A percentile compares a stretch with the other conserved stretches of the same genome.
Conservation (phyloP, 2,113 vertebrate genomes). For the Epinephelus lanceolatus region DNA sequence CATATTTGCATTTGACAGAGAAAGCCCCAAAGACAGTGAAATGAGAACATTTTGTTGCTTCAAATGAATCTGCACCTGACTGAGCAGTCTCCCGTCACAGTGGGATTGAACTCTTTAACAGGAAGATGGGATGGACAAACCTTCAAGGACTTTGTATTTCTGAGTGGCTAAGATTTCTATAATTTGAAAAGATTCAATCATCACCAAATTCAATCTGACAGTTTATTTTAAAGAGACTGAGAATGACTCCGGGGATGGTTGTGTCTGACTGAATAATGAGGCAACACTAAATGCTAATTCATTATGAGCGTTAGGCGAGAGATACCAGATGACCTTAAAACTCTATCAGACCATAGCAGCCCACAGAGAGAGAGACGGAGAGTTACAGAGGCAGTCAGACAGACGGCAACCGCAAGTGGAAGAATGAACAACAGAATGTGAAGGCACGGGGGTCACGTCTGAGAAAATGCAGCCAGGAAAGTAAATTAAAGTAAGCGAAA, state of each 20-base stretch:
- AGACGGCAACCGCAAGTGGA: slow-evolving; percentile 18
- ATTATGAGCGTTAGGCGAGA: slow-evolving; percentile 43
- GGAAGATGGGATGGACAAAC: slow-evolving; percentile 1
- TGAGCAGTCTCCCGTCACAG: not conserved
- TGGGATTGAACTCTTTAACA: slow-evolving; percentile 30
- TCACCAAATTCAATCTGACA: slow-evolving; percentile 45
- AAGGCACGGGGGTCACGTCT: slow-evolving; percentile 41
- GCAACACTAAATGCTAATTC: slow-evolving; percentile 61
- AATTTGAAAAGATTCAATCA: slow-evolving; percentile 47
- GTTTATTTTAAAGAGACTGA: slow-evolving; percentile 49
- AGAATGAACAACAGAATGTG: slow-evolving; percentile 41
- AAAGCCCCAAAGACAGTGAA: not conserved
- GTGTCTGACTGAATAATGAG: slow-evolving; percentile 54
- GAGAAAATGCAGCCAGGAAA: slow-evolving; percentile 53
- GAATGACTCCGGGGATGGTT: slow-evolving; percentile 41
- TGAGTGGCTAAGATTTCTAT: slow-evolving; percentile 22
- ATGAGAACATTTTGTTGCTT: not conserved
- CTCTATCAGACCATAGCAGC: slow-evolving; percentile 39
- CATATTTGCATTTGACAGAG: not conserved
- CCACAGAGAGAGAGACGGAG: slow-evolving; percentile 13
- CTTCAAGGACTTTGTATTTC: slow-evolving; percentile 24
- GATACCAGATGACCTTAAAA: slow-evolving; percentile 17
- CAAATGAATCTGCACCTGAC: not conserved
- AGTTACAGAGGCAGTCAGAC: slow-evolving; percentile 11
- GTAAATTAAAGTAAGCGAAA: slow-evolving; percentile 71